Base-by-base conservation (phyloP, 2,113 vertebrate species). In the Sciurus niger region DNA sequence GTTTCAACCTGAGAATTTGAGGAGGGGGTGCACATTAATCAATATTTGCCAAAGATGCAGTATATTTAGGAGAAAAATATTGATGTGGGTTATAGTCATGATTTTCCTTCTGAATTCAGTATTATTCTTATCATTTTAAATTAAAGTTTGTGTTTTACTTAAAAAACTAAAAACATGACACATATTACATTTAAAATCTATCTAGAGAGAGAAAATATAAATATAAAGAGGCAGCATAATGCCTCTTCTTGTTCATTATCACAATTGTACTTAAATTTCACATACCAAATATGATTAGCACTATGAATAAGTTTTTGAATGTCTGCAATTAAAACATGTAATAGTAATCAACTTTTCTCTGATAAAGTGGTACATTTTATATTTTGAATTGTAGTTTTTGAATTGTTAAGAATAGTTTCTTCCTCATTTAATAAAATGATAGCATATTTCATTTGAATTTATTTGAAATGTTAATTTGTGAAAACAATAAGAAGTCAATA, bases 401-500 rank as follows among this genome's bases (percentile, higher is more conserved):
- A 65, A 60, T 84, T 28, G 32, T 76, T 84, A 65, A 65, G 6
- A 51, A 22, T 40, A 32, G 22, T 10, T 84, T 89, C 8, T 65
- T 72, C 16, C 43, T 37, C 58, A 63, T 70, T 89, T 30, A 84
- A 78, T 95, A 76, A 77, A 58, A 70, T 60, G 12, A 93, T 2
- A 16, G 4, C 10, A 88, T 34, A 63, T 55, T 84, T 82, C 55
- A 65, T 37, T 92, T 3, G 0, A 88, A 89, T 84, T 32, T 70
- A 30, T 92, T 68, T 93, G 25, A 93, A 88, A 55, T 55, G 67
- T 46, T 78, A 51, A 28, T 92, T 95, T 82, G 67, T 73, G 34
- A 5, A 55, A 46, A 53, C 30, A 85, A 30, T 60, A 28, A 51
- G 43, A 25, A 65, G 5, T 2, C 11, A 48, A 28, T 70, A 48